Conservation (phyloP, 1,140 invertebrate genomes). For the Heliconius hermathena region DNA sequence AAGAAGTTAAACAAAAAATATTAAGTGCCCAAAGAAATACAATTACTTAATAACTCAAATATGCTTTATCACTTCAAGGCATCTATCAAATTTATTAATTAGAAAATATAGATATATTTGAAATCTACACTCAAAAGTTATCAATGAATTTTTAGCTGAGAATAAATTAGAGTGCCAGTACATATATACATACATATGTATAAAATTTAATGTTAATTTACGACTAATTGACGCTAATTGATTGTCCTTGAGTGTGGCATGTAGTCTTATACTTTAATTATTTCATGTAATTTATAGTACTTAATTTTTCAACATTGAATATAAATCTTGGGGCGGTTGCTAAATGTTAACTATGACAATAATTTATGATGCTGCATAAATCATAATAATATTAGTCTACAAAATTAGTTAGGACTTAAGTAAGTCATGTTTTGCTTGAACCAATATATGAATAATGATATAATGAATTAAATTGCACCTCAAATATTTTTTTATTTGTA, state of each 20-base stretch:
- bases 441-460: neutral
- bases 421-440: conserved; percentile 1
- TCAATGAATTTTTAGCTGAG: neutral
- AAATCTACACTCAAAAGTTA: neutral
- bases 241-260: neutral
- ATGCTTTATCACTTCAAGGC: too few relatives aligned
- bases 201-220: neutral
- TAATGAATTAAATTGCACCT: neutral
- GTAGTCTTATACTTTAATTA: neutral
- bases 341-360: neutral
- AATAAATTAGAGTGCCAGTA: neutral
- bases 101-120: neutral
- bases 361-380: neutral
- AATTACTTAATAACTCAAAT: too few relatives aligned
- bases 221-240: neutral
- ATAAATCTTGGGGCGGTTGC: neutral
- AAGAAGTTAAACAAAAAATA: too few relatives aligned
- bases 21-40: too few relatives aligned
- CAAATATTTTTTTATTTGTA: too few relatives aligned
- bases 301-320: neutral
- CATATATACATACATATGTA: neutral
- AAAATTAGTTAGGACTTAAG: neutral
- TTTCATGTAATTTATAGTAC: neutral
- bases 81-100: neutral
- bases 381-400: neutral